A percentile compares a stretch with the other conserved stretches of the same genome.
Evolutionary conservation across 2,113 vertebrate genomes (phyloP).

Genomic region (Hypomesus transpacificus): DNA sequence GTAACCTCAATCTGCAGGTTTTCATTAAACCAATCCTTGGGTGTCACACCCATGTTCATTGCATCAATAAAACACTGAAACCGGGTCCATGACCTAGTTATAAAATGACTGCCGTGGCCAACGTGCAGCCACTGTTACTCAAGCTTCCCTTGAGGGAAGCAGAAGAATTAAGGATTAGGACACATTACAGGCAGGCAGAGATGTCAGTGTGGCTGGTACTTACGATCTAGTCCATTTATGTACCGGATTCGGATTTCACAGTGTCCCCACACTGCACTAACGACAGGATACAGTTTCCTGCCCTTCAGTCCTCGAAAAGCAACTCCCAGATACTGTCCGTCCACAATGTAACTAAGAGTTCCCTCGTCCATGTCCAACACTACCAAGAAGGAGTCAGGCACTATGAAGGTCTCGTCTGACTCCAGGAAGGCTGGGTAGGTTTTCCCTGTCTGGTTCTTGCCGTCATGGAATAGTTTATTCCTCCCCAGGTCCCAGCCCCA

Average conservation of each 20-base stretch:
- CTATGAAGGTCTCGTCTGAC: constrained; percentile 92
- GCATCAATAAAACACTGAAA: constrained; percentile 28
- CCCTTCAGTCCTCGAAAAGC: constrained; percentile 96
- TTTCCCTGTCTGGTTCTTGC: constrained; percentile 92
- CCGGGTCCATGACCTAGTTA: neutral
- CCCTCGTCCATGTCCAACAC: constrained; percentile 98
- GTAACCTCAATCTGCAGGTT: constrained; percentile 17
- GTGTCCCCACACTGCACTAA: constrained; percentile 98
- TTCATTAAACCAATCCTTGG: constrained; percentile 11
- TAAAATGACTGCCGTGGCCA: too few species aligned
- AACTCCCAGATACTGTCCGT: constrained; percentile 96
- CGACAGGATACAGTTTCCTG: constrained; percentile 93
- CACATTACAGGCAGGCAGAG: neutral
- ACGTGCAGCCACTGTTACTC: neutral
- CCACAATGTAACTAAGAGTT: constrained; percentile 93
- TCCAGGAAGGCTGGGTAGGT: constrained; percentile 92
- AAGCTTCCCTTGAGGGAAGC: neutral
- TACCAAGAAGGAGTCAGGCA: constrained; percentile 94
- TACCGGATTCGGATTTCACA: constrained; percentile 98
- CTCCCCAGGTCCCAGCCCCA: constrained; percentile 99
- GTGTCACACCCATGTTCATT: constrained; percentile 27
- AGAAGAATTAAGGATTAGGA: neutral
- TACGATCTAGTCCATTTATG: constrained; percentile 99
- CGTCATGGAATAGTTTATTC: constrained; percentile 95
- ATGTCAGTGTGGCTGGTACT: constrained; percentile 67